A percentile compares a stretch with the other conserved stretches of the same genome.
Conservation (phyloP, 1,140 invertebrate genomes). For the Prorops nasuta region DNA sequence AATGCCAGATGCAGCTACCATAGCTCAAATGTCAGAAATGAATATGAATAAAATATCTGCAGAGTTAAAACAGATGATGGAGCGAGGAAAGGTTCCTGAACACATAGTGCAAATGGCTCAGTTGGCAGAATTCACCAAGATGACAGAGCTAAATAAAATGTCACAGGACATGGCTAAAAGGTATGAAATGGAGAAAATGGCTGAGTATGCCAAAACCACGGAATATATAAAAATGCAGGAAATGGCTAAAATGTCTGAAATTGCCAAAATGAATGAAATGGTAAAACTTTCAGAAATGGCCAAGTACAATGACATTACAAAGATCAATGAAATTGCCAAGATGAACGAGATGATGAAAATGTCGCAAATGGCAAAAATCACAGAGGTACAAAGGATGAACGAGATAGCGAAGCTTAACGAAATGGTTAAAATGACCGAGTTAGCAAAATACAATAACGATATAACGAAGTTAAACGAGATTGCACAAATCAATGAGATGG, state of each 20-base stretch:
- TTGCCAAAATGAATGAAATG: conserved; percentile 54
- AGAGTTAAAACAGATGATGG: conserved; percentile 56
- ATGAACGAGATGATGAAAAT: conserved; percentile 56
- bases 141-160: conserved; percentile 52
- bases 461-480: conserved; percentile 45
- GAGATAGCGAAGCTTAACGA: conserved; percentile 53
- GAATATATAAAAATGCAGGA: conserved; percentile 55
- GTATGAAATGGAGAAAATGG: conserved; percentile 55
- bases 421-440: conserved; percentile 55
- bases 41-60: conserved; percentile 57
- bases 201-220: conserved; percentile 49
- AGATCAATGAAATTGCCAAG: conserved; percentile 46
- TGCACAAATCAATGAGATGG: conserved; percentile 55
- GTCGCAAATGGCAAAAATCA: conserved; percentile 43
- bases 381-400: conserved; percentile 52
- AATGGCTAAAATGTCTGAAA: conserved; percentile 45
- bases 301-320: conserved; percentile 51
- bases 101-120: conserved; percentile 57
- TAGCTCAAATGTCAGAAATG: conserved; percentile 53
- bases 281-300: conserved; percentile 52
- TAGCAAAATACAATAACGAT: conserved; percentile 53
- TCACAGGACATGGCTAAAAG: conserved; percentile 53
- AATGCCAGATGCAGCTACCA: conserved; percentile 48
- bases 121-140: conserved; percentile 52
- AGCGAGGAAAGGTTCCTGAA: conserved; percentile 53